A percentile compares a stretch with the other conserved stretches of the same genome.
Conservation (phyloP, 2,888 invertebrate genomes). For the Troglohyphantes excavatus region DNA sequence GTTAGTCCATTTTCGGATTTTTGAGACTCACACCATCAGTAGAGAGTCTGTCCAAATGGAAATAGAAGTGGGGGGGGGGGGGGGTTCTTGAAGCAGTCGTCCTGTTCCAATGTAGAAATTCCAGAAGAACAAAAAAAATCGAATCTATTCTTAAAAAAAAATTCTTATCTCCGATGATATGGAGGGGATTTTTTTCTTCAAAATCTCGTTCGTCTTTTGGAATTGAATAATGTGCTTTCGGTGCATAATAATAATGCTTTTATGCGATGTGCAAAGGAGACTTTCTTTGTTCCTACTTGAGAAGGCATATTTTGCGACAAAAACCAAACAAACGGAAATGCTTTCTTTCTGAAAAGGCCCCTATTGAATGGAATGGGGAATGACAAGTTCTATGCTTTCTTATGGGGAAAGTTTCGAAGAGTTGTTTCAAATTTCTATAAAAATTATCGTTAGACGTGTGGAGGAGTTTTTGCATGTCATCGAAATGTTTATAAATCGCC, state of each 20-base stretch:
- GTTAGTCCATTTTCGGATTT: no score
- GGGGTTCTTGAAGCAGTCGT: background rate
- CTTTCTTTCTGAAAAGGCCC: background rate
- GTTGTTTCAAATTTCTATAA: background rate
- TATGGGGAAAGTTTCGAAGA: conserved; percentile 6
- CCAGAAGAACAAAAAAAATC: background rate
- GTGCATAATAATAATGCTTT: conserved; percentile 67
- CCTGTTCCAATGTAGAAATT: background rate
- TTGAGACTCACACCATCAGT: no score
- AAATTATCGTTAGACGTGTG: background rate
- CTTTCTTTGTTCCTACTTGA: background rate
- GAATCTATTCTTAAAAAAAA: conserved; percentile 10
- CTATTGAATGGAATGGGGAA: conserved; percentile 54
- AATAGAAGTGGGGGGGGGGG: background rate
- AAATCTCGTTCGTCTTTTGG: conserved; percentile 52
- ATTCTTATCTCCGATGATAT: background rate
- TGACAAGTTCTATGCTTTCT: conserved; percentile 21
- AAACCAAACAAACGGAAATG: no score
- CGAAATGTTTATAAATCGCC: background rate
- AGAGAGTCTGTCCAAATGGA: background rate
- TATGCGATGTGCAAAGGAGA: background rate
- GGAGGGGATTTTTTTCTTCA: conserved; percentile 37
- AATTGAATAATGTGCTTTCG: conserved; percentile 76
- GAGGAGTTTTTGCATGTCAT: background rate
- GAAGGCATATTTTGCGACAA: background rate